phyloP scores from a whole-genome alignment of 2,113 vertebrate genomes.

The Hoplias malabaricus region DNA sequence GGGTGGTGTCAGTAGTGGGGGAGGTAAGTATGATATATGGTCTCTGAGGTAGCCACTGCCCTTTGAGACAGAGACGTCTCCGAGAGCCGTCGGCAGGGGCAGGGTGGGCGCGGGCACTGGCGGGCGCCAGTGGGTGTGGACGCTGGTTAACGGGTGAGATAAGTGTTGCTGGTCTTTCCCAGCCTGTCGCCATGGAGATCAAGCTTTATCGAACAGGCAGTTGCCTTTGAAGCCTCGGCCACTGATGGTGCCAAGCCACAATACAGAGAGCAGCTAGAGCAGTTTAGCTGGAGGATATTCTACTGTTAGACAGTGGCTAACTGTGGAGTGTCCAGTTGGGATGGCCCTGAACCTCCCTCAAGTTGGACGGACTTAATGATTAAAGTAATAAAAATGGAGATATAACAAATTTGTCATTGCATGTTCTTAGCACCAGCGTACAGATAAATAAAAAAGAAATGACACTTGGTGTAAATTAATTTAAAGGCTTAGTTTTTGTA shows the following conservation, averaged over 20 bases:
- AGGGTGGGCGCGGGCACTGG: conserved; percentile 17
- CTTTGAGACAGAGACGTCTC: conserved; percentile 6
- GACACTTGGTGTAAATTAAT: no score
- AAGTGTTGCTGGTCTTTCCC: conserved; percentile 42
- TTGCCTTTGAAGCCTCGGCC: background rate
- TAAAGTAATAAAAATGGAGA: no score
- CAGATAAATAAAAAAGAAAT: no score
- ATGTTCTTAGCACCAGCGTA: no score
- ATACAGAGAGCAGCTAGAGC: conserved; percentile 3
- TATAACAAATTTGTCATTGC: no score
- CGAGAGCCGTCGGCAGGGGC: background rate
- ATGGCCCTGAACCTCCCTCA: no score
- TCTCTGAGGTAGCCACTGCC: background rate
- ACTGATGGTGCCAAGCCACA: conserved; percentile 21
- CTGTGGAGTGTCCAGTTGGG: background rate
- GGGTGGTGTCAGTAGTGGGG: conserved; percentile 3
- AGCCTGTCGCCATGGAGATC: conserved; percentile 21
- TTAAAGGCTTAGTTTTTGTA: no score
- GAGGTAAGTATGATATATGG: conserved; percentile 24
- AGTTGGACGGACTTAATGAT: no score
- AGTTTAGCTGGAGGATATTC: background rate
- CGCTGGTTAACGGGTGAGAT: conserved; percentile 42
- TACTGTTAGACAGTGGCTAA: background rate
- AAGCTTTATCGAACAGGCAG: conserved; percentile 30
- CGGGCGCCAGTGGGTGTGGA: conserved; percentile 9